Base-by-base conservation (phyloP, 2,888 invertebrate genomes). In the Leptinotarsa tumamoca region DNA sequence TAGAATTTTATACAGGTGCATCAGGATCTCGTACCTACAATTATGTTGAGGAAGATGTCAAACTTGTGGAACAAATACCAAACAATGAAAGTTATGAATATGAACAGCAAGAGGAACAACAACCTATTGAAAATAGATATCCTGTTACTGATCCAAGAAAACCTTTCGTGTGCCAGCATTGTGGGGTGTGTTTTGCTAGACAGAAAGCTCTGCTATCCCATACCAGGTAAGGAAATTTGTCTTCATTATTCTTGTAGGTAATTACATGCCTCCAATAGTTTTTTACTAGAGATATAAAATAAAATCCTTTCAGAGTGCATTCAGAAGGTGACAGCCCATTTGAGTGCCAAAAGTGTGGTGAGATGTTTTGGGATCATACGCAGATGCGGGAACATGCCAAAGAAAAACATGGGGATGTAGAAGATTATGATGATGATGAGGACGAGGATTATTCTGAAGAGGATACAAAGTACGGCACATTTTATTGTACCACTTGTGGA, bases 191-290 rank as follows among this genome's bases (percentile, higher is more conserved):
- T 58, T 86, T 95, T 88, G 95, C 95, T 0, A 90, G 95, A 70
- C 95, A 95, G 85, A 96, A 95, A 84, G 95, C 95, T 0, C 88
- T 95, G 33, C 92, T 93, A 72, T 95, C 95, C 0, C 95, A 96
- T 85, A 90, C 94, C 0, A 88, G 95, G 88, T 74, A 68, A 17
- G 21, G 21, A 43, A 10, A 43, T 43, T 43, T 3, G 43, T 43
- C 43, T 10, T 43, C 10, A 43, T 43, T 43, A 43, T 43, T 43
- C 43, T 43, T 7, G 10, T 3, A 0, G 33, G 10, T 33, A 33
- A 33, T 10, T 10, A 33, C 10, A 43, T 27, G 14, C 58, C 4
- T 23, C 13, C n/a, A 14, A 58, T n/a, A 21, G 17, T 67, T 2
- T 67, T 15, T 52, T 17, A 17, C 3, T 52, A n/a, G 43, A 43